Base-by-base conservation (phyloP, 2,888 invertebrate genomes). In the Tortrix viridana region DNA sequence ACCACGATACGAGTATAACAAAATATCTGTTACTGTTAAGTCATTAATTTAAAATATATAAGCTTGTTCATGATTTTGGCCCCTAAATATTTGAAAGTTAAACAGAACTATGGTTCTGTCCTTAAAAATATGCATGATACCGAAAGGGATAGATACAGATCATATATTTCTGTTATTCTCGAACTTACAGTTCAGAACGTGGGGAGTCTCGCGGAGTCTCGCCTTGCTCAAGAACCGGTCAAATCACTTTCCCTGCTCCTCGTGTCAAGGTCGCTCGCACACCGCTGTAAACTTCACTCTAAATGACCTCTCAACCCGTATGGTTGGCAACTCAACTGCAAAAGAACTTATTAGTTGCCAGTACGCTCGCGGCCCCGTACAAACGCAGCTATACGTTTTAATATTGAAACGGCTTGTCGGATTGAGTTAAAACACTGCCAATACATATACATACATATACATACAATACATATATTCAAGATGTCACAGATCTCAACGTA, bases 181-280 rank as follows among this genome's bases (percentile, higher is more conserved):
- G 54, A 49, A 59, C n/a, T n/a, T n/a, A n/a, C 49, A 57, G 53
- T 48, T 50, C 43, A 23, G 22, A 48, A 43, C 18, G 66, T 67
- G 57, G 41, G 68, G 74, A 80, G 80, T 81, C 83, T 77, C 71
- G 69, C 61, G 68, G 74, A 80, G 80, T 81, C 83, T 77, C 71
- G 69, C 61, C 75, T 89, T 88, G 81, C 81, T 73, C 79, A 87
- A 89, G 71, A 81, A 88, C 89, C 84, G 80, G 90, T 85, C 79
- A 70, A 85, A 85, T 86, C 86, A 91, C 91, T 92, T 92, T 92
- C 91, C 82, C 89, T 72, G 68, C 72, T 67, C 69, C 70, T 69
- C 88, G 78, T 86, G 91, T 91, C 91, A 92, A 92, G 91, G 91
- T 91, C 88, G 85, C 61, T 23, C 70, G 73, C 81, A 67, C 76